Evolutionary conservation across 1,140 invertebrate genomes (phyloP), one percentile per base, ranked within the genome.

Genomic region (Heliconius hewitsoni): DNA sequence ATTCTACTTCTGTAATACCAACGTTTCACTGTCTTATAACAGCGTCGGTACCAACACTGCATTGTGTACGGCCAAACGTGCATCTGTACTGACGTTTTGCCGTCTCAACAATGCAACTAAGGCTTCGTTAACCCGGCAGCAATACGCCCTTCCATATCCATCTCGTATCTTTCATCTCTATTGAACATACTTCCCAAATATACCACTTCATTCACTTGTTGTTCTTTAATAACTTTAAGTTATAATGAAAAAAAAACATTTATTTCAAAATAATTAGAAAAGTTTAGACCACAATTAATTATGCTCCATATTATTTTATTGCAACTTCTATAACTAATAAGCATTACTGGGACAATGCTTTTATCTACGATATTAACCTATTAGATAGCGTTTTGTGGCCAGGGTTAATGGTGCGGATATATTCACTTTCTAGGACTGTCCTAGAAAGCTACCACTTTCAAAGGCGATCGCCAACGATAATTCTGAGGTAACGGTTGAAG

Each of bases 351-450:
- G 60, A 66, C 57, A 60, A 60, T 60, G n/a, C 60, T 66, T 66
- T 66, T 66, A 30, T 66, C 60, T 66, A 66, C 30, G 60, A 66
- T 66, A 66, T 66, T 66, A 66, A 66, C 27, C 42, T 72, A 34
- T 71, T 76, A 76, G 76, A 77, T 72, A 77, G 23, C 66, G n/a
- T n/a, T 42, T 79, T 75, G 78, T 50, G 73, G 78, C 50, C 66
- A 72, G 66, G 66, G 60, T 75, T 79, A 80, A 72, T 80, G 78
- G 50, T 72, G 79, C 79, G 75, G 77, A 74, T 81, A 81, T 79
- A 79, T 83, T 82, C 80, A 87, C 87, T 89, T 90, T 90, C 88
- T 90, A 86, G 85, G 82, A 83, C 76, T 83, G 82, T 73, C 84
- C 80, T 84, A 87, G 86, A 87, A 87, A 87, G 81, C 66, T 71